A percentile compares a stretch with the other conserved stretches of the same genome.
Conservation (phyloP, 2,888 invertebrate species). For the Drosophila mayaguana region DNA sequence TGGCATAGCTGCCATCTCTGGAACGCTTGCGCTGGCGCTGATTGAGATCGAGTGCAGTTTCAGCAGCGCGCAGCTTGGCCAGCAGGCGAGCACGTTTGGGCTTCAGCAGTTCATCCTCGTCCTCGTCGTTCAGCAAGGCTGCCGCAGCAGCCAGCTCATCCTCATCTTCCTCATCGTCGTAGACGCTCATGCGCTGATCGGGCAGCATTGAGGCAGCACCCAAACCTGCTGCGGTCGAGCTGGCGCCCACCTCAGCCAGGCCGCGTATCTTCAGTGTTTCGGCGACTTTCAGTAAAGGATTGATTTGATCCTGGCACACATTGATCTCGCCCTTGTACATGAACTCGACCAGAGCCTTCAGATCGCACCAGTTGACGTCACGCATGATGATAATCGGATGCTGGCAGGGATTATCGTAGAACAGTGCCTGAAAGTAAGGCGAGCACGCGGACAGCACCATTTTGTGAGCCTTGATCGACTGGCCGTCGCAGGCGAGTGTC, state of each 20-base stretch:
- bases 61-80: slow-evolving; percentile 49
- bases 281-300: slow-evolving; percentile 93
- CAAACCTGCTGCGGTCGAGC: slow-evolving; percentile 82
- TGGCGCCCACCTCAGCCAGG: slow-evolving; percentile 90
- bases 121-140: slow-evolving; percentile 83
- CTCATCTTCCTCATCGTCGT: slow-evolving; percentile 84
- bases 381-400: slow-evolving; percentile 97
- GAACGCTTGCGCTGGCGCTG: slow-evolving; percentile 86
- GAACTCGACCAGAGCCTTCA: slow-evolving; percentile 96
- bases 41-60: slow-evolving; percentile 66
- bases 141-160: slow-evolving; percentile 80
- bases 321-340: slow-evolving; percentile 98
- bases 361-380: slow-evolving; percentile 95
- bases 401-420: slow-evolving; percentile 96
- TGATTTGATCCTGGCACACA: slow-evolving; percentile 95
- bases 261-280: slow-evolving; percentile 94
- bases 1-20: slow-evolving; percentile 78
- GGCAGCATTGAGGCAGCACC: slow-evolving; percentile 85
- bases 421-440: slow-evolving; percentile 95
- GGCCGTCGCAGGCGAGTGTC: slow-evolving; percentile 95
- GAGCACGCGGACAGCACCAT: slow-evolving; percentile 97
- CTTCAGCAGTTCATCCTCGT: slow-evolving; percentile 86
- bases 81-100: slow-evolving; percentile 77
- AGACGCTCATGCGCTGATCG: slow-evolving; percentile 82
- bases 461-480: slow-evolving; percentile 96